These are phyloP conservation scores for Trachymyrmex cornetzi DNA, from an alignment of 1,140 invertebrate genomes.

Conservation along the genomic window DNA sequence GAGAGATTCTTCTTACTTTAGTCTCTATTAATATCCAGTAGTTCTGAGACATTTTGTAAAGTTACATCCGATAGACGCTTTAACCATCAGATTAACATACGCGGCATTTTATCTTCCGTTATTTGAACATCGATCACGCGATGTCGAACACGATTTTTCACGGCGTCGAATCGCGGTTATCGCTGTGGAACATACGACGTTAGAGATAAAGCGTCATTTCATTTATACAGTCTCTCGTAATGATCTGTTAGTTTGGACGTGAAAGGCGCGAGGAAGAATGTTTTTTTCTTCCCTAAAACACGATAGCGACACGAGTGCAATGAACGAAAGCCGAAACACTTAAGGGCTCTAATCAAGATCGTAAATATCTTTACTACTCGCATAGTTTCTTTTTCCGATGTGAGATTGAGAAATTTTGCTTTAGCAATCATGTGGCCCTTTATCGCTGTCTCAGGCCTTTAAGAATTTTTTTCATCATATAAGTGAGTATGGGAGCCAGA, in stretches of 20 bases:
- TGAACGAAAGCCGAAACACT: constrained; percentile 37
- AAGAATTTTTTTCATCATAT: constrained; percentile 30
- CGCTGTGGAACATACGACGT: background rate
- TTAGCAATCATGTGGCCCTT: background rate
- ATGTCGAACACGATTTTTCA: constrained; percentile 34
- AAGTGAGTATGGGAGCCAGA: background rate
- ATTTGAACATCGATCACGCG: constrained; percentile 3
- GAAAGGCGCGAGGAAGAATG: constrained; percentile 15
- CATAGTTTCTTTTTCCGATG: background rate
- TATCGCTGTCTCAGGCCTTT: constrained; percentile 49
- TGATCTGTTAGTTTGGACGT: constrained; percentile 35
- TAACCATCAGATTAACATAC: constrained; percentile 33
- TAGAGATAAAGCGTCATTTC: constrained; percentile 40
- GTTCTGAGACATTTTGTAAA: constrained; percentile 15
- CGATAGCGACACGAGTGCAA: constrained; percentile 43
- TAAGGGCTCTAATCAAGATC: constrained; percentile 64
- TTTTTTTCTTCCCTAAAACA: background rate
- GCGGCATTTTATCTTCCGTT: constrained; percentile 16
- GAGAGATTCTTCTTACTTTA: background rate
- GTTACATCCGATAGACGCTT: background rate
- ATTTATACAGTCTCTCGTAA: constrained; percentile 29
- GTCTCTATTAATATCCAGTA: background rate
- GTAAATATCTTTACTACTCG: constrained; percentile 61
- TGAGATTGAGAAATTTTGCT: constrained; percentile 69
- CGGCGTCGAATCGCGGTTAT: constrained; percentile 6